phyloP scores from a whole-genome alignment of 1,140 invertebrate genomes.

The Conus ventricosus region DNA sequence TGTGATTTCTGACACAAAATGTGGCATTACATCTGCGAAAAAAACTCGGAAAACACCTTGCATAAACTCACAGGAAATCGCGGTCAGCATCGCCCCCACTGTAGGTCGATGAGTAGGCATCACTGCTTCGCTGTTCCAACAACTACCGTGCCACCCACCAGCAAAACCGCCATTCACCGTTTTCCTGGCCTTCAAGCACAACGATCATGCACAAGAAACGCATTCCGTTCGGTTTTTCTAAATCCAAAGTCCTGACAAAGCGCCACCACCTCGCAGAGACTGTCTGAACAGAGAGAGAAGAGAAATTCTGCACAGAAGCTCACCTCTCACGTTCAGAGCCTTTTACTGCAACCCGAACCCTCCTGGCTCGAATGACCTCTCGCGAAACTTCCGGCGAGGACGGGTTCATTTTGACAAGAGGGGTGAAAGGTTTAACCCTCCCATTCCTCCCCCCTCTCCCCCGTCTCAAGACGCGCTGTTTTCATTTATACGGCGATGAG shows the following conservation, averaged over 20 bases:
- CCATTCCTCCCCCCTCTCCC: too few species aligned
- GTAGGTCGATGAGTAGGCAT: conserved; percentile 26
- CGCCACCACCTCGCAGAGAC: not conserved
- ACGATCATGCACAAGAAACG: not conserved
- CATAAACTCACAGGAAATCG: not conserved
- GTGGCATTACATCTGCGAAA: not conserved
- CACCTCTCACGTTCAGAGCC: not conserved
- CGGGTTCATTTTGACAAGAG: conserved; percentile 31
- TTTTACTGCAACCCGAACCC: conserved; percentile 31
- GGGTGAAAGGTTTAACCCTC: not conserved
- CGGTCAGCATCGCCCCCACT: conserved; percentile 5
- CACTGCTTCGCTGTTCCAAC: conserved; percentile 15
- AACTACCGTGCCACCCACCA: conserved; percentile 10
- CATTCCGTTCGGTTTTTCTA: not conserved
- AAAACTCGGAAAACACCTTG: not conserved
- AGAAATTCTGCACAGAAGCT: conserved; percentile 25
- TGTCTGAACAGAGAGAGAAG: not conserved
- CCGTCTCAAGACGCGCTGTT: not conserved
- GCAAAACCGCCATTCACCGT: not conserved
- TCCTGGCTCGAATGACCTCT: conserved; percentile 42
- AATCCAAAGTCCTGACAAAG: not conserved
- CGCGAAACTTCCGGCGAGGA: conserved; percentile 47
- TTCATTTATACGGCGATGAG: not conserved
- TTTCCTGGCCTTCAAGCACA: not conserved
- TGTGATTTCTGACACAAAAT: not conserved